These are phyloP conservation scores for Flexamia atlantica DNA, from an alignment of 2,888 invertebrate genomes.

Conservation along the genomic window DNA sequence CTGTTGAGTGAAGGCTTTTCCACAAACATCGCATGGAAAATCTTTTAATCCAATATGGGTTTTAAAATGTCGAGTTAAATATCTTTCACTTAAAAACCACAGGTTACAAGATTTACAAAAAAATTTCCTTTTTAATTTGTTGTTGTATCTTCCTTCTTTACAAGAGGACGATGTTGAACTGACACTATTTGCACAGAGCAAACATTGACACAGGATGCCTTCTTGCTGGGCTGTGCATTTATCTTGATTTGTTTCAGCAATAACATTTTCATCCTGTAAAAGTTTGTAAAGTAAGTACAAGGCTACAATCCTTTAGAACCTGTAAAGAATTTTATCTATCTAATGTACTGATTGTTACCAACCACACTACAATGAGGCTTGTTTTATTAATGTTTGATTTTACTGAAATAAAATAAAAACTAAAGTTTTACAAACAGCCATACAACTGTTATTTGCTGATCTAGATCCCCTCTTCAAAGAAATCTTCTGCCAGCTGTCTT, in stretches of 20 bases:
- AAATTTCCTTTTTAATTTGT: not conserved
- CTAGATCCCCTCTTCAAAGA: too few species aligned
- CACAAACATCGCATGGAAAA: slow-evolving; percentile 9
- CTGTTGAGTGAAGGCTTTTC: not conserved
- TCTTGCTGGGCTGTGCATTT: not conserved
- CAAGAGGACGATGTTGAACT: not conserved
- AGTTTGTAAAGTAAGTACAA: not conserved
- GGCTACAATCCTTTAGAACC: too few species aligned
- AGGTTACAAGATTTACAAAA: not conserved
- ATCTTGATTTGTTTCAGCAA: not conserved
- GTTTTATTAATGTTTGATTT: too few species aligned
- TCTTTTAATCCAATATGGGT: not conserved
- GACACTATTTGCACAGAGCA: not conserved
- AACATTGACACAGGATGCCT: not conserved
- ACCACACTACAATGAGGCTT: too few species aligned
- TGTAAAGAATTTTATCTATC: too few species aligned
- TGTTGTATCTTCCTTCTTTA: not conserved
- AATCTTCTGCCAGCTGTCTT: too few species aligned
- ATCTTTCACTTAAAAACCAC: not conserved
- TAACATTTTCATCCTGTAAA: not conserved
- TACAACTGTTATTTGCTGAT: too few species aligned
- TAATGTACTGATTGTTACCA: too few species aligned
- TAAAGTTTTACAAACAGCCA: too few species aligned
- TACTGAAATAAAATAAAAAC: too few species aligned
- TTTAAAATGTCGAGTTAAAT: not conserved